Base-by-base conservation (phyloP, 2,888 invertebrate genomes). In the Masnerella sp. region DNA sequence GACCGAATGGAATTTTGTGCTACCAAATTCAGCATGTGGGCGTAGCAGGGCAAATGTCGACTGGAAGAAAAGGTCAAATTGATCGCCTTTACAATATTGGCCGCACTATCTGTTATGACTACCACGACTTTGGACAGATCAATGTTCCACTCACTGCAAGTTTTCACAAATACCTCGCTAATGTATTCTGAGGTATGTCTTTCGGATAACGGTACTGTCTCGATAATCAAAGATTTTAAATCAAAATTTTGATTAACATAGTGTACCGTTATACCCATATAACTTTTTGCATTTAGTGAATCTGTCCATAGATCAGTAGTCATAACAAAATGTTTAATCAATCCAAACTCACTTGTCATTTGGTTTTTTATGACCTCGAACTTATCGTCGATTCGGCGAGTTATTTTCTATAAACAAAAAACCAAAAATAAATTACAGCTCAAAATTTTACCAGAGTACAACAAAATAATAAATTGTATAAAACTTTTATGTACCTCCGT, bases 251-350 rank as follows among this genome's bases (percentile, higher is more conserved):
- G 2, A 12, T 40, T 17, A 15, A 40, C 40, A n/a, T 17, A 40
- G 12, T 40, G 40, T 9, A 40, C 17, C 7, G 40, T 40, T 15
- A 40, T 14, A 7, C 40, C 40, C 12, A 40, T 15, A 17, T 40
- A 40, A 17, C 40, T 40, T 40, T 5, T 5, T 7, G 15, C 15
- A 7, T 40, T 40, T 7, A 15, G 17, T 15, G 40, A 7, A 15
- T 40, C 40, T 5, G 56, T 58, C 68, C 68, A 68, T 8, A 56
- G 11, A 42, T 73, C 73, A 2, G 62, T 32, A 2, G 68, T 68
- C 12, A 56, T 32, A 22, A 36, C 42, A 25, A 43, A 11, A 14
- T 20, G 5, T 22, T 11, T n/a, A 11, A 15, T 0, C 5, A 18
- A 14, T n/a, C 12, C 11, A 4, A 38, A 38, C 7, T 20, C 22